phyloP scores from a whole-genome alignment of 2,113 vertebrate species.

The Ptilonorhynchus violaceus region DNA sequence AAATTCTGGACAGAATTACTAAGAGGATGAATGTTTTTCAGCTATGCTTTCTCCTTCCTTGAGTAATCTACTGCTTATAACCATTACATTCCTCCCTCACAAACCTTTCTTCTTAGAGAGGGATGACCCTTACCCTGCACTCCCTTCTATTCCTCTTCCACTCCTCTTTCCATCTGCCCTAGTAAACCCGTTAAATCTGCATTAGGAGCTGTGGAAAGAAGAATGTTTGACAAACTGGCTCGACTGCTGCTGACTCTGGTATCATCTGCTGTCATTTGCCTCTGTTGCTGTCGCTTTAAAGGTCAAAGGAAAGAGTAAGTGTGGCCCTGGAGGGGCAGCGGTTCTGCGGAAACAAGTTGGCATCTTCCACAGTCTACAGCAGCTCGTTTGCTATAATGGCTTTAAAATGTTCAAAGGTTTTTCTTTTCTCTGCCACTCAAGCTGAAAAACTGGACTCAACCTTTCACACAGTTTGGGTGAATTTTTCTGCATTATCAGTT shows the following conservation, averaged over 20 bases:
- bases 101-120: not conserved
- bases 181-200: not conserved
- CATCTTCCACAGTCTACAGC: accelerated
- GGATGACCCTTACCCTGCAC: not conserved
- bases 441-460: not conserved
- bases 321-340: not conserved
- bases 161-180: not conserved
- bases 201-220: not conserved
- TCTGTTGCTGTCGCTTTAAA: not conserved
- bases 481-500: not conserved
- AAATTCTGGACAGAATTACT: not conserved
- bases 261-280: not conserved
- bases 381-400: not conserved
- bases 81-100: not conserved
- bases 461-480: not conserved
- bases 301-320: not conserved
- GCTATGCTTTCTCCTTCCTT: not conserved
- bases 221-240: not conserved
- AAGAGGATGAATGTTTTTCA: not conserved
- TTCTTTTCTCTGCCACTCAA: not conserved
- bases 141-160: not conserved
- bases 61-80: not conserved
- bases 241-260: not conserved
- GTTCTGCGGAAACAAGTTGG: not conserved
- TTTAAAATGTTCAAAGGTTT: not conserved